Evolutionary conservation across 2,888 invertebrate species (phyloP).

Genomic region (Micoletzkya japonica): DNA sequence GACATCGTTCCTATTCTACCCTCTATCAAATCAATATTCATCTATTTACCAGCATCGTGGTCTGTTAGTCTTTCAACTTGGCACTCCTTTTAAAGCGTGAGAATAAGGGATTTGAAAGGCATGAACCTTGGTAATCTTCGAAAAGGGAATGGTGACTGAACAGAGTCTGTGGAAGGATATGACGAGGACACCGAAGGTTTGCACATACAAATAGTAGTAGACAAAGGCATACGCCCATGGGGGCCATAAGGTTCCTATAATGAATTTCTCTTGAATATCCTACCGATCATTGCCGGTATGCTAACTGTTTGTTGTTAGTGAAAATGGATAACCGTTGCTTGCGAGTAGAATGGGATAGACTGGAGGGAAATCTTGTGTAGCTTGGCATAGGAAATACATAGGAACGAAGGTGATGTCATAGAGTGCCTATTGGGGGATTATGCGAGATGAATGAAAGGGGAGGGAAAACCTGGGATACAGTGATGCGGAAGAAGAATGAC

Average conservation of each 20-base stretch:
- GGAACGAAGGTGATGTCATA: background rate
- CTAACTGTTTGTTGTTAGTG: background rate
- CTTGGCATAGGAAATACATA: background rate
- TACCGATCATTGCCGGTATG: too few relatives aligned
- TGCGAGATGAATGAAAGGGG: too few relatives aligned
- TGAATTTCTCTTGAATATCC: background rate
- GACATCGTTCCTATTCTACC: too few relatives aligned
- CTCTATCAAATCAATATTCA: too few relatives aligned
- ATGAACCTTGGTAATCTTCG: background rate
- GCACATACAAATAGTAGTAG: background rate
- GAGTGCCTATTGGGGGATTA: background rate
- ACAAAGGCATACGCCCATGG: background rate
- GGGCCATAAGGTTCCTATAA: background rate
- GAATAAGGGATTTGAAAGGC: background rate
- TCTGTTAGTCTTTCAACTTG: too few relatives aligned
- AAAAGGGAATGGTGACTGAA: background rate
- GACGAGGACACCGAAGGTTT: background rate
- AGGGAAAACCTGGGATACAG: too few relatives aligned
- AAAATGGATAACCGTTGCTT: background rate
- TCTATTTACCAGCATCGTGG: too few relatives aligned
- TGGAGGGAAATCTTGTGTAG: background rate
- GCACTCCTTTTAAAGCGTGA: background rate
- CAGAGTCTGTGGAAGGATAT: background rate
- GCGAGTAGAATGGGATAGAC: too few relatives aligned
- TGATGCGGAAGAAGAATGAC: too few relatives aligned